Conservation (phyloP, 1,140 invertebrate genomes). For the Drosophila mojavensis region DNA sequence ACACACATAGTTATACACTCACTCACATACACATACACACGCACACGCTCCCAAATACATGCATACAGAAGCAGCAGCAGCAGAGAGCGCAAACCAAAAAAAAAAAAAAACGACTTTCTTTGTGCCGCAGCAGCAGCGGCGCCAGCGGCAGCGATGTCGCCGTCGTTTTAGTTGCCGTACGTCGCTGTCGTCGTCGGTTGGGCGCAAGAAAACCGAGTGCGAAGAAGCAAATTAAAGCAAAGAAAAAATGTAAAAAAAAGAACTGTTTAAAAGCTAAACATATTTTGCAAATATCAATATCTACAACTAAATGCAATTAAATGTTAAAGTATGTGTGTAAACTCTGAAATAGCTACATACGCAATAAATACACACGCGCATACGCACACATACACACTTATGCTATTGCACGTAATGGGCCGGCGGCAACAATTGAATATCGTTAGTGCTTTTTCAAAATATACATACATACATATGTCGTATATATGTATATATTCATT, state of each 20-base stretch:
- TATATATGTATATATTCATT: conserved; percentile 30
- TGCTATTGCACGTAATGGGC: conserved; percentile 14
- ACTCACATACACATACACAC: conserved; percentile 29
- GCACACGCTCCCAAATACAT: conserved; percentile 32
- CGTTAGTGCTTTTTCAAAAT: conserved; percentile 63
- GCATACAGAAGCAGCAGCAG: conserved; percentile 37
- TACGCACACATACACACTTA: conserved; percentile 13
- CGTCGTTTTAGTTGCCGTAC: conserved; percentile 76
- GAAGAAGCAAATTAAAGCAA: conserved; percentile 23
- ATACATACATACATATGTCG: conserved; percentile 31
- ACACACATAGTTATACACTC: conserved; percentile 30
- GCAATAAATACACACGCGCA: conserved; percentile 28
- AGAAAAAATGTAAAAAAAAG: conserved; percentile 32
- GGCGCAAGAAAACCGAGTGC: conserved; percentile 73
- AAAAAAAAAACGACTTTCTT: conserved; percentile 62
- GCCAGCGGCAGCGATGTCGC: conserved; percentile 47
- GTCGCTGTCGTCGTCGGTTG: conserved; percentile 78
- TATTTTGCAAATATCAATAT: conserved; percentile 44
- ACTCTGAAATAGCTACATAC: conserved; percentile 21
- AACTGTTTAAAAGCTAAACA: conserved; percentile 33
- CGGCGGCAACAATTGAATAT: conserved; percentile 68
- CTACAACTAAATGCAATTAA: conserved; percentile 58
- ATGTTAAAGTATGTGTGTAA: conserved; percentile 45
- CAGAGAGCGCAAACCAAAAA: conserved; percentile 54
- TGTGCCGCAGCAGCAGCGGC: conserved; percentile 51